Evolutionary conservation across 2,888 invertebrate genomes (phyloP), one percentile per base, ranked within the genome.

Genomic region (Cheilosia urbana): DNA sequence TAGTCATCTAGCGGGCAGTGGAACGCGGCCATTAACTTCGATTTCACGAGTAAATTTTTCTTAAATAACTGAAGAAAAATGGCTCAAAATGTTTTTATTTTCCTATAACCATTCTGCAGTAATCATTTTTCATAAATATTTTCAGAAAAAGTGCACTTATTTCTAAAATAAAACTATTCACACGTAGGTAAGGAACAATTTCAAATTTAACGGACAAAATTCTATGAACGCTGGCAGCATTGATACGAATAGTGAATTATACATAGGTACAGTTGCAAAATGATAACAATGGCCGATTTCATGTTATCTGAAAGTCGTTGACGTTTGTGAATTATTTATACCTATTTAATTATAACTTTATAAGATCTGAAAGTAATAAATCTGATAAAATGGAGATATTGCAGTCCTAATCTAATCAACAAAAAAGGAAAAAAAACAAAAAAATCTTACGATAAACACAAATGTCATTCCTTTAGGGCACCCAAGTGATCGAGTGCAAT

Each of bases 361-460:
- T 42, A 55, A 42, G 51, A 65, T 21, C 19, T 15, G 9, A 42
- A 53, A 30, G 17, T 19, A 55, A 53, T 27, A 19, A 27, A 42
- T 68, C 53, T 68, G 66, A 68, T 68, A 68, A 42, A 55, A 24
- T 13, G 15, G 17, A 42, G 19, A 30, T 42, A 42, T 68, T 30
- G 66, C 53, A 27, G 11, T 55, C 1, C 30, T 55, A 68, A 55
- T 68, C 66, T 68, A 27, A 53, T 66, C 66, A 68, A 34, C 3
- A 34, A 34, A 34, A 37, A 2, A 3, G 13, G 13, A 4, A 55
- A 30, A 53, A 40, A 53, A 27, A 24, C n/a, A n/a, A n/a, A n/a
- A n/a, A n/a, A n/a, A n/a, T 4, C 4, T 27, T 66, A 19, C 66
- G 24, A 24, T 17, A 40, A 17, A 17, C 24, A 15, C n/a, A 30